These are phyloP conservation scores for Leucophora obtusa DNA, from an alignment of 2,888 invertebrate species.

Conservation along the genomic window DNA sequence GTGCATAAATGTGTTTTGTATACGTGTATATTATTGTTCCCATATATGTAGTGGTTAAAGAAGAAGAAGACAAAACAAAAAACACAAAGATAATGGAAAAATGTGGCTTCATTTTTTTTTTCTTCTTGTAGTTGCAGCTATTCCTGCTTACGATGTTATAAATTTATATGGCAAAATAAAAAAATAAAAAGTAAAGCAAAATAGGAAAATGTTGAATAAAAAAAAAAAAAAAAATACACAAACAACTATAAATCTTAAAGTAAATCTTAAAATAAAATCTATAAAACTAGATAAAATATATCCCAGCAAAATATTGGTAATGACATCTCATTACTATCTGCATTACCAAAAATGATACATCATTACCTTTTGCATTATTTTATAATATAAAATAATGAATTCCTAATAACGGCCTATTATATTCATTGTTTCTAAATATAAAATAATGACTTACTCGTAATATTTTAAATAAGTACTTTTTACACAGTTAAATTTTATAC, in stretches of 20 bases:
- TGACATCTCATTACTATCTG: no score
- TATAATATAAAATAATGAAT: no score
- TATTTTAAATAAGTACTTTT: no score
- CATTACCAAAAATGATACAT: no score
- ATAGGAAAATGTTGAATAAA: constrained; percentile 27
- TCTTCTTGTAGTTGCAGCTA: constrained; percentile 4
- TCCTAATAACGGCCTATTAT: no score
- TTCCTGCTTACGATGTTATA: constrained; percentile 63
- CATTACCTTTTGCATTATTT: no score
- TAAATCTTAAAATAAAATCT: constrained; percentile 62
- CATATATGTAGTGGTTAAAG: background rate
- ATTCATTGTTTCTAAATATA: no score
- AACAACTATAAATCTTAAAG: constrained; percentile 62
- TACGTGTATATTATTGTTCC: background rate
- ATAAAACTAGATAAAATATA: constrained; percentile 39
- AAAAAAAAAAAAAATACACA: constrained; percentile 51
- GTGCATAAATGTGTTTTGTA: background rate
- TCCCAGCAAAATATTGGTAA: no score
- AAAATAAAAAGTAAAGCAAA: constrained; percentile 9
- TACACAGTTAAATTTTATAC: no score
- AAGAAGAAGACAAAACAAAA: constrained; percentile 11
- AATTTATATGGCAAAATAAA: constrained; percentile 51
- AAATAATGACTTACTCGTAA: no score
- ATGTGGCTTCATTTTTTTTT: constrained; percentile 46
- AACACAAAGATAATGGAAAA: constrained; percentile 61